phyloP scores from a whole-genome alignment of 2,888 invertebrate genomes.

The Phyllotreta cruciferae region DNA sequence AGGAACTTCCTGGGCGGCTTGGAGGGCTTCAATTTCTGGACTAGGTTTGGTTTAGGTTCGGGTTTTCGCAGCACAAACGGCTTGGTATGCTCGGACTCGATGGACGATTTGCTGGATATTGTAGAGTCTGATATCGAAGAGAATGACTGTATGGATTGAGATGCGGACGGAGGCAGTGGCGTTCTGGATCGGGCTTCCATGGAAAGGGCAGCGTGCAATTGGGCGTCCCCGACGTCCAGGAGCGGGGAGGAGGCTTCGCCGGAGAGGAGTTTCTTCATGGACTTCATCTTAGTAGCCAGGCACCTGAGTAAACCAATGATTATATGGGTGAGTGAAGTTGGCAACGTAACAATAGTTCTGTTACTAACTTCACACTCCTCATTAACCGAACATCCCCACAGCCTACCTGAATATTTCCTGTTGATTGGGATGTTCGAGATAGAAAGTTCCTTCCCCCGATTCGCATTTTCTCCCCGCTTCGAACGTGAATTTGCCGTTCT shows the following conservation, averaged over 20 bases:
- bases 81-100: slow-evolving; percentile 4
- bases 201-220: slow-evolving; percentile 75
- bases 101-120: slow-evolving; percentile 25
- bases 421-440: slow-evolving; percentile 80
- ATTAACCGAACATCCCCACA: no score
- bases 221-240: slow-evolving; percentile 76
- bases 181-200: slow-evolving; percentile 85
- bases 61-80: slow-evolving; percentile 14
- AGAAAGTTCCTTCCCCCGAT: slow-evolving; percentile 84
- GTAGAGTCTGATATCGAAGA: slow-evolving; percentile 49
- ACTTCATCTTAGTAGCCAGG: slow-evolving; percentile 83
- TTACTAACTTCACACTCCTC: no score
- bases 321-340: no score
- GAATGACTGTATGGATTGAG: slow-evolving; percentile 49
- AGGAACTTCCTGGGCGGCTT: slow-evolving; percentile 59
- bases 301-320: slow-evolving; percentile 69
- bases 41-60: slow-evolving; percentile 15
- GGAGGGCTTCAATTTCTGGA: slow-evolving; percentile 34
- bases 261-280: slow-evolving; percentile 83
- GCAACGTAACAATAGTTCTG: no score
- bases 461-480: slow-evolving; percentile 88
- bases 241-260: slow-evolving; percentile 66
- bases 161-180: slow-evolving; percentile 70
- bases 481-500: slow-evolving; percentile 85
- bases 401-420: slow-evolving; percentile 72